A percentile compares a stretch with the other conserved stretches of the same genome.
phyloP scores from a whole-genome alignment of 2,888 invertebrate species.

The Embidobia sp. region DNA sequence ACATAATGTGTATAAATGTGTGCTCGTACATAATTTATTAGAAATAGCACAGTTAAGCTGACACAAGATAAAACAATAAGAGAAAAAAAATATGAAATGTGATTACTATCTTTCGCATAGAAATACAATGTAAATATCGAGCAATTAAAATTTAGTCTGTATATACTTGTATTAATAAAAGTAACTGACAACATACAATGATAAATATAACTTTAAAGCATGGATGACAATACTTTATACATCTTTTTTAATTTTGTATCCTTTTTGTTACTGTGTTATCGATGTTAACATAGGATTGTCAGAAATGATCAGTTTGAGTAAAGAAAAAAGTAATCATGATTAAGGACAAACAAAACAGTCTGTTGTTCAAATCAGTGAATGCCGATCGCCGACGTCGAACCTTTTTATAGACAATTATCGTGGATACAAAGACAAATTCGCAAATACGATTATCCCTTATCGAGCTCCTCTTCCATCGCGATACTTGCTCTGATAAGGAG shows the following conservation, averaged over 20 bases:
- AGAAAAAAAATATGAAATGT: neutral
- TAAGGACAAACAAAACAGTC: neutral
- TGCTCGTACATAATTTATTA: too few relatives aligned
- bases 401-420: conserved; percentile 30
- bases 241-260: neutral
- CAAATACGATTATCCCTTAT: conserved; percentile 25
- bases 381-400: conserved; percentile 22
- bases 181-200: conserved; percentile 47
- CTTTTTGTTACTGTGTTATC: conserved; percentile 7
- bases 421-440: conserved; percentile 26
- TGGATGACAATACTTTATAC: conserved; percentile 19
- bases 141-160: conserved; percentile 68
- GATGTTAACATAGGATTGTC: conserved; percentile 17
- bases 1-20: too few relatives aligned
- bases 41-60: neutral
- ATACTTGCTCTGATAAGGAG: conserved; percentile 31
- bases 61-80: neutral
- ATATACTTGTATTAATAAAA: conserved; percentile 70
- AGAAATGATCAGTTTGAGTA: neutral
- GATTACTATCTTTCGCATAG: neutral
- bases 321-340: too few relatives aligned
- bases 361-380: conserved; percentile 28
- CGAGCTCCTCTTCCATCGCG: conserved; percentile 16
- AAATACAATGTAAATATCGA: conserved; percentile 69
- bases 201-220: conserved; percentile 41